Evolutionary conservation across 2,888 invertebrate species (phyloP).

Genomic region (Odontocerum albicorne): DNA sequence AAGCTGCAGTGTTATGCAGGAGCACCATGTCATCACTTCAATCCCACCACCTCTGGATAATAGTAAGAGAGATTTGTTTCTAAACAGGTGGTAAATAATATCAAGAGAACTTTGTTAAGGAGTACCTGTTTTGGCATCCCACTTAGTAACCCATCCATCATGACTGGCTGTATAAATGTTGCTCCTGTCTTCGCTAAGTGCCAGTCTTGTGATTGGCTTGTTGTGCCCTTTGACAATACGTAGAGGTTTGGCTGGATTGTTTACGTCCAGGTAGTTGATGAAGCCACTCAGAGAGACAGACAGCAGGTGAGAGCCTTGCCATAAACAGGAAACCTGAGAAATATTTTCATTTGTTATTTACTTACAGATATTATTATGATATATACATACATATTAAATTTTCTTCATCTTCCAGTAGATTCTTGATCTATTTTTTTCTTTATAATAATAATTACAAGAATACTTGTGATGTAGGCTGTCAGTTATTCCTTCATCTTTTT

Average conservation of each 20-base stretch:
- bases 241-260: constrained; percentile 78
- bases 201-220: constrained; percentile 92
- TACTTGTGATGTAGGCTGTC: no score
- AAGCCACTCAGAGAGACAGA: constrained; percentile 95
- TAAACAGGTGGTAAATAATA: neutral
- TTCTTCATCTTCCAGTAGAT: no score
- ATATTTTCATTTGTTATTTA: no score
- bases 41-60: neutral
- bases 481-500: no score
- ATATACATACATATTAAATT: no score
- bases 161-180: constrained; percentile 91
- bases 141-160: constrained; percentile 86
- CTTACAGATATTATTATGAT: no score
- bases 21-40: neutral
- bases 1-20: no score
- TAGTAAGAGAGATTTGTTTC: neutral
- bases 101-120: no score
- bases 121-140: constrained; percentile 71
- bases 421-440: no score
- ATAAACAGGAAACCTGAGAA: constrained; percentile 87
- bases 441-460: no score
- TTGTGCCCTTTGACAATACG: constrained; percentile 94
- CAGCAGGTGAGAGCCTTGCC: constrained; percentile 88
- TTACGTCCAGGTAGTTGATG: constrained; percentile 89
- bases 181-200: constrained; percentile 71